Percentiles rank a stretch among this genome's conserved stretches.
Evolutionary conservation across 2,888 invertebrate species (phyloP).

Genomic region (Syritta pipiens): DNA sequence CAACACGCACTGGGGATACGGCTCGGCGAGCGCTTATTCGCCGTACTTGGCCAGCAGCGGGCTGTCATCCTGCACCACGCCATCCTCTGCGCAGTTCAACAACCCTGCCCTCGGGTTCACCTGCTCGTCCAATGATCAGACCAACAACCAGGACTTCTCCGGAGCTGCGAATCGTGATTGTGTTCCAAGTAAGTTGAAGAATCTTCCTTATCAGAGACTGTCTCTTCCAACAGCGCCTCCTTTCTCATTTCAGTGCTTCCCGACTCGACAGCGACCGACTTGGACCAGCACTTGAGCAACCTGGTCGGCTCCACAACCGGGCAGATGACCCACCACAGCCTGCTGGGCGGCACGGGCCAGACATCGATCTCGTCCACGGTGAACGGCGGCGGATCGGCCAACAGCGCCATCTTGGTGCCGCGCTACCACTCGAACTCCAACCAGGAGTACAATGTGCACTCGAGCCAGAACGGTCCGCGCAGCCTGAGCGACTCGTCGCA

Average conservation of each 20-base stretch:
- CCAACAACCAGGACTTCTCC: constrained; percentile 81
- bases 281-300: constrained; percentile 87
- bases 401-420: constrained; percentile 82
- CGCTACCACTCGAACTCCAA: constrained; percentile 82
- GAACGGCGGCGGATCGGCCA: constrained; percentile 73
- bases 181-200: constrained; percentile 78
- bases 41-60: constrained; percentile 87
- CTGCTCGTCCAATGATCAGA: constrained; percentile 85
- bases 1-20: constrained; percentile 94
- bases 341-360: constrained; percentile 80
- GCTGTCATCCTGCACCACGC: constrained; percentile 87
- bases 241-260: constrained; percentile 83
- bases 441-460: constrained; percentile 83
- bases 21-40: constrained; percentile 91
- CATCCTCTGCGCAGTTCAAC: constrained; percentile 85
- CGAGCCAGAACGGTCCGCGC: constrained; percentile 84
- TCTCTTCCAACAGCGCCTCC: neutral
- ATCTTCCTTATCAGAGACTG: neutral
- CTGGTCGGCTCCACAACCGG: constrained; percentile 81
- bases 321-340: constrained; percentile 80
- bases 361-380: constrained; percentile 79
- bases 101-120: constrained; percentile 87
- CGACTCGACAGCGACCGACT: constrained; percentile 87
- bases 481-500: constrained; percentile 91
- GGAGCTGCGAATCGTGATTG: constrained; percentile 82